Evolutionary conservation across 2,888 invertebrate species (phyloP), one percentile per base, ranked within the genome.

Genomic region (Scaptodrosophila latifasciaeformis): DNA sequence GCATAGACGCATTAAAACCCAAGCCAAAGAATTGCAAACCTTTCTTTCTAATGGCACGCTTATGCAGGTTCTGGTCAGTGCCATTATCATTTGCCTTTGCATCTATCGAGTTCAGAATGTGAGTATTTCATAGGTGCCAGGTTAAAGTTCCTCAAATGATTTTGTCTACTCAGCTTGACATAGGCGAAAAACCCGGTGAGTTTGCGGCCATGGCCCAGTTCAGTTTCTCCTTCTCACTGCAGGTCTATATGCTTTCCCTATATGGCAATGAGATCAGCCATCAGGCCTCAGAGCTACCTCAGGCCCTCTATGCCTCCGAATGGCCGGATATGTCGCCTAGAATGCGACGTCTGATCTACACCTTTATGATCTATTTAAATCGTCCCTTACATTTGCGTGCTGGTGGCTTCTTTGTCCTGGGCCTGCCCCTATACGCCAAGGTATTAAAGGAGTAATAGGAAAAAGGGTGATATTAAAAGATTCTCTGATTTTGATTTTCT

Each of bases 91-190:
- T 4, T 70, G 75, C 30, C 59, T 70, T n/a, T 54, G 53, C 29
- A 56, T 70, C 42, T 70, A 70, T 18, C 53, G 60, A 2, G 9
- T 70, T 10, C 62, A 67, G 43, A 53, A 55, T 52, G 70, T 75
- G 29, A 54, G 55, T 56, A 35, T 4, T 10, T 3, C 24, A 24
- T n/a, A n/a, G n/a, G n/a, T n/a, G n/a, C n/a, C n/a, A n/a, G n/a
- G n/a, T n/a, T n/a, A n/a, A n/a, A n/a, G n/a, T n/a, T n/a, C n/a
- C n/a, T n/a, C n/a, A n/a, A n/a, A n/a, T n/a, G n/a, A n/a, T n/a
- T n/a, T n/a, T n/a, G n/a, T n/a, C n/a, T n/a, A n/a, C n/a, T 6
- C 27, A 65, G 65, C 42, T 46, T 5, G 48, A 62, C 27, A 19
- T 54, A 1, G 5, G 37, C 12, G 17, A 46, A 34, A 44, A 54